Percentiles rank a stretch among this genome's conserved stretches.
Conservation (phyloP, 1,140 invertebrate genomes). For the Papilio dardanus region DNA sequence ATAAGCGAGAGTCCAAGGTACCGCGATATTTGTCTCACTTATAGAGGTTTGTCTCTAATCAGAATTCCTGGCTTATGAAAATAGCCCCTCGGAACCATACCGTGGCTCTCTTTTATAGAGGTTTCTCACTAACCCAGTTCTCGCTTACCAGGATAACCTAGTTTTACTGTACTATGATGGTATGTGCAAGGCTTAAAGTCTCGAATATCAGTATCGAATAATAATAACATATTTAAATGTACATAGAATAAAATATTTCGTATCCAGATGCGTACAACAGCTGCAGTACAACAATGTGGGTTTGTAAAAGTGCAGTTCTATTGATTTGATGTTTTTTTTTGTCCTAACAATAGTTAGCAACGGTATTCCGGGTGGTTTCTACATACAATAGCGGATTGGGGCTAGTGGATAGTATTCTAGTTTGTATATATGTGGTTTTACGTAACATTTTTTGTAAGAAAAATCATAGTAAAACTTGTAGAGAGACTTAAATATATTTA, state of each 20-base stretch:
- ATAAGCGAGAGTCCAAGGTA: too few species aligned
- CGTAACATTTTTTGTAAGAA: not conserved
- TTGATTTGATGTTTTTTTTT: slow-evolving; percentile 31
- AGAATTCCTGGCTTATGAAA: too few species aligned
- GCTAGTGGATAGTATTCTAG: not conserved
- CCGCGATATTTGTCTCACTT: too few species aligned
- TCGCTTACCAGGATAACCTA: too few species aligned
- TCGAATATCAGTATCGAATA: not conserved
- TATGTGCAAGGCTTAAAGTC: too few species aligned
- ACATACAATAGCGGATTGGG: slow-evolving; percentile 25
- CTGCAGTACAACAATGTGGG: slow-evolving; percentile 44
- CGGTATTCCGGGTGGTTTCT: slow-evolving; percentile 44
- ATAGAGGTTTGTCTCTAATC: too few species aligned
- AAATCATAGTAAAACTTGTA: not conserved
- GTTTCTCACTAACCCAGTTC: too few species aligned
- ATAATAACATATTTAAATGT: not conserved
- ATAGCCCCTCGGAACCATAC: too few species aligned
- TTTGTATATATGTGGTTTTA: not conserved
- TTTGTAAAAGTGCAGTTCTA: slow-evolving; percentile 37
- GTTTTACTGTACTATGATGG: too few species aligned
- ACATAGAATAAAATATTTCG: not conserved
- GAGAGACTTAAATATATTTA: too few species aligned
- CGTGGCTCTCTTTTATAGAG: too few species aligned
- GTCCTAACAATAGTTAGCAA: slow-evolving; percentile 39
- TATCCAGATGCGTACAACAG: slow-evolving; percentile 39